Base-by-base conservation (phyloP, 2,797 vertebrate species). In the Rallus crepitans region DNA sequence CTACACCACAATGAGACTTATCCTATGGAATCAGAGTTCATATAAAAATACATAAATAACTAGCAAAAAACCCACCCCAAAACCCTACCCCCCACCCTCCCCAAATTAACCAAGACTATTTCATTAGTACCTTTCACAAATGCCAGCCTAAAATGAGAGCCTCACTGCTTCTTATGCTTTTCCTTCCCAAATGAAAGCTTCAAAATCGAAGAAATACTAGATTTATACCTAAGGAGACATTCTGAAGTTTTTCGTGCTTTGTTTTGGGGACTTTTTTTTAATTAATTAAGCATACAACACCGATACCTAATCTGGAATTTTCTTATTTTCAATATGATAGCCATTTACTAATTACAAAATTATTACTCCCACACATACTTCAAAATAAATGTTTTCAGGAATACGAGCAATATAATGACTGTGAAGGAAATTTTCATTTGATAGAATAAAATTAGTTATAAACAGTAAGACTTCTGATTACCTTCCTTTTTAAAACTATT, bases 401-500 rank as follows among this genome's bases (percentile, higher is more conserved):
- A 33, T 75, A 84, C 15, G 16, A 59, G 42, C 42, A 84, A 42
- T n/a, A 45, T 35, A 56, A 73, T 1, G 39, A 82, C 16, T 37
- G 42, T 40, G 50, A 79, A 66, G 27, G 15, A 63, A 93, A 78
- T 27, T 40, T 76, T 11, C 1, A 20, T 17, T 27, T 80, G 21
- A 35, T 0, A 55, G 19, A 91, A 24, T 45, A 56, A 57, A 93
- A 61, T 17, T 12, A 56, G 76, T 35, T 10, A 48, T 17, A 79
- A 77, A 80, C 8, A 59, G 23, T 1, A 76, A 12, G 4, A 68
- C 9, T 82, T 64, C 19, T 56, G 17, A 89, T 61, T 60, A 76
- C 60, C 91, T 78, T 93, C 72, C 42, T 78, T 68, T 88, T 69
- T 57, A 21, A 79, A 86, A 86, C 21, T 17, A 76, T 31, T 70